Conservation (phyloP, 2,888 invertebrate genomes). For the Drosophila differens region DNA sequence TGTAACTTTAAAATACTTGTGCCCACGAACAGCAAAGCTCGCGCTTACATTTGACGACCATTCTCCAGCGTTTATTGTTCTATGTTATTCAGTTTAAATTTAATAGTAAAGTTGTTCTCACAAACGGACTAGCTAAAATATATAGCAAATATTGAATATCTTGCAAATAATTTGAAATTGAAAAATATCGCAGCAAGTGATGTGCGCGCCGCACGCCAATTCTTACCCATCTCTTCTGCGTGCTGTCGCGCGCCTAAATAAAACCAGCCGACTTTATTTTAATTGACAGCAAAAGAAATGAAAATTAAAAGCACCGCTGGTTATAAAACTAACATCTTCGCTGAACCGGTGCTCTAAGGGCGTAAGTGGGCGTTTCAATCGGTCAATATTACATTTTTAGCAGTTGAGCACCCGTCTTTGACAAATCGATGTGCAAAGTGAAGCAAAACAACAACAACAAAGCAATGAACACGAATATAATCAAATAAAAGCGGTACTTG, state of each 20-base stretch:
- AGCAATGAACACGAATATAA: slow-evolving; percentile 13
- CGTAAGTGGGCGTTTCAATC: slow-evolving; percentile 40
- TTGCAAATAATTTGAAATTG: background rate
- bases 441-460: slow-evolving; percentile 32
- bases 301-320: slow-evolving; percentile 6
- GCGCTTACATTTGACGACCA: background rate
- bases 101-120: background rate
- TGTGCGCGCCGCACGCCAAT: slow-evolving; percentile 2
- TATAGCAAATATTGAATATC: background rate
- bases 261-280: slow-evolving; percentile 12
- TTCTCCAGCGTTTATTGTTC: background rate
- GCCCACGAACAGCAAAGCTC: background rate
- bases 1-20: slow-evolving; percentile 28
- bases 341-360: slow-evolving; percentile 10
- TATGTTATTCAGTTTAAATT: background rate
- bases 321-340: slow-evolving; percentile 11
- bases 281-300: slow-evolving; percentile 9
- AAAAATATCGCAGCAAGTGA: background rate
- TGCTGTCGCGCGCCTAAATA: slow-evolving; percentile 28
- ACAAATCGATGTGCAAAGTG: slow-evolving; percentile 72
- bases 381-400: slow-evolving; percentile 50
- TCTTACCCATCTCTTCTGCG: slow-evolving; percentile 29
- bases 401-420: slow-evolving; percentile 56
- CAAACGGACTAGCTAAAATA: background rate
- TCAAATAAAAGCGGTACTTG: slow-evolving; percentile 30